Conservation (phyloP, 1,140 invertebrate genomes). For the Zaprionus capensis region DNA sequence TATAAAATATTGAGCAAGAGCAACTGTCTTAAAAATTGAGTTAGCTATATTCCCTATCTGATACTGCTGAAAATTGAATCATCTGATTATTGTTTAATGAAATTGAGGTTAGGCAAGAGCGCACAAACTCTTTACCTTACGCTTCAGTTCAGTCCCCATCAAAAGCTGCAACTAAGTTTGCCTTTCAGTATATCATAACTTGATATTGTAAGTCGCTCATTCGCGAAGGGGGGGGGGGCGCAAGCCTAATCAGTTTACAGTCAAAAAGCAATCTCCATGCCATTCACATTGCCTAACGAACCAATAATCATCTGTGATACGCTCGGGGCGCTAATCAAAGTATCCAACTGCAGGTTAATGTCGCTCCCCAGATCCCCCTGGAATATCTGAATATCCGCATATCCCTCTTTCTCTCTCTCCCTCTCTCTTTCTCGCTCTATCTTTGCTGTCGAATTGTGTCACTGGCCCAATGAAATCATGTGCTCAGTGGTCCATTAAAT, state of each 20-base stretch:
- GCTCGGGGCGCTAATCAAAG: constrained; percentile 78
- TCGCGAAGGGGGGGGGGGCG: neutral
- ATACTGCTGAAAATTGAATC: neutral
- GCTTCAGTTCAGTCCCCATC: neutral
- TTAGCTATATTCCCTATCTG: neutral
- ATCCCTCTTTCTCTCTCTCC: neutral
- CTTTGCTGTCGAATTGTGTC: constrained; percentile 63
- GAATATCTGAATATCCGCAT: neutral
- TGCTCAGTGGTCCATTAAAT: constrained; percentile 82
- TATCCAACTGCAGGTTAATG: constrained; percentile 62
- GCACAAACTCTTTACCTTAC: constrained; percentile 6
- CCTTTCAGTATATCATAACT: constrained; percentile 13
- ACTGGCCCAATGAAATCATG: constrained; percentile 78
- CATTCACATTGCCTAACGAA: constrained; percentile 77
- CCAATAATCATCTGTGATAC: constrained; percentile 48
- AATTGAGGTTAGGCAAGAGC: neutral
- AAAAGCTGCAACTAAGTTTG: neutral
- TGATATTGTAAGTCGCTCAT: constrained; percentile 6
- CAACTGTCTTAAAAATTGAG: neutral
- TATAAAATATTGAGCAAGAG: neutral
- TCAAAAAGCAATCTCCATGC: constrained; percentile 65
- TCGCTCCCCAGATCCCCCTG: neutral
- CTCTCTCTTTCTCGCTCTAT: neutral
- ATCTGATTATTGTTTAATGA: neutral
- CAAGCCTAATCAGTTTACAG: constrained; percentile 12